Evolutionary conservation across 2,888 invertebrate genomes (phyloP).

Genomic region (Polydrusus cervinus): DNA sequence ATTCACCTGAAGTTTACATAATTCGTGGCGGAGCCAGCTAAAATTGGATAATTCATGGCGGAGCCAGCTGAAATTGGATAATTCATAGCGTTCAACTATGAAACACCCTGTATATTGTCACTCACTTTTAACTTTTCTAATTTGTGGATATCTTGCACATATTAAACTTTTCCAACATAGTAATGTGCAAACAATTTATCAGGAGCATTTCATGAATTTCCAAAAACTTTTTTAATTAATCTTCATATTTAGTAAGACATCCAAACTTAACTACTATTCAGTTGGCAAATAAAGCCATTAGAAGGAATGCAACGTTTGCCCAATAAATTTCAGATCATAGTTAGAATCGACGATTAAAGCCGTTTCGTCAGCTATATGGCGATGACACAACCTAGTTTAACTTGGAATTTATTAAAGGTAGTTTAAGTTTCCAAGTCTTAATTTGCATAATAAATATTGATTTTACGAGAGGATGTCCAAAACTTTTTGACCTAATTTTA

Average conservation of each 20-base stretch:
- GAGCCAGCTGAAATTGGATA: too few relatives aligned
- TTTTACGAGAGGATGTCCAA: constrained; percentile 1
- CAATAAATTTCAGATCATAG: constrained; percentile 50
- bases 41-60: too few relatives aligned
- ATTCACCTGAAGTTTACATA: too few relatives aligned
- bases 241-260: constrained; percentile 37
- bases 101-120: too few relatives aligned
- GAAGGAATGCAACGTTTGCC: constrained; percentile 50
- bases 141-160: too few relatives aligned
- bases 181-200: too few relatives aligned
- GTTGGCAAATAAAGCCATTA: constrained; percentile 52
- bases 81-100: too few relatives aligned
- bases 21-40: too few relatives aligned
- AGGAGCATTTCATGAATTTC: too few relatives aligned
- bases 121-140: too few relatives aligned
- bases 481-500: background rate
- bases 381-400: constrained; percentile 47
- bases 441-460: constrained; percentile 7
- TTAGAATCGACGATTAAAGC: constrained; percentile 52
- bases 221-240: constrained; percentile 44
- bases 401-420: constrained; percentile 36
- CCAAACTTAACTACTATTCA: constrained; percentile 46
- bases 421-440: constrained; percentile 30
- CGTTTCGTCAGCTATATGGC: constrained; percentile 50
- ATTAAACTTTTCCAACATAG: too few relatives aligned